A percentile compares a stretch with the other conserved stretches of the same genome.
Conservation (phyloP, 2,113 vertebrate species). For the Piprites chloris region DNA sequence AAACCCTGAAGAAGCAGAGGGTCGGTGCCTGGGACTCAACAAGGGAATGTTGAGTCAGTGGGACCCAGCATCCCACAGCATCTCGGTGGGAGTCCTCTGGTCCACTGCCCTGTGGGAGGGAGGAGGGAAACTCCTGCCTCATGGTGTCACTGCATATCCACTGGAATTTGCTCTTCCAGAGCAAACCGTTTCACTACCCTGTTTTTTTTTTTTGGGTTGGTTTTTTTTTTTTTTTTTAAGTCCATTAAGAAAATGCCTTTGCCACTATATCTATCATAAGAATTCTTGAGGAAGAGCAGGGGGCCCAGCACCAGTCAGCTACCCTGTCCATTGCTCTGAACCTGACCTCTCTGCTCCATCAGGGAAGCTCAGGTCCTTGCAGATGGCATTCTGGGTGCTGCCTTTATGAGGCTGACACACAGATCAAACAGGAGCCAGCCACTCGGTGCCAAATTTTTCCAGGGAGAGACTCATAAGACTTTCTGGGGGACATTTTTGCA, state of each 20-base stretch:
- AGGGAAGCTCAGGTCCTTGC: slow-evolving; percentile 2
- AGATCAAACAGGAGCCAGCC: slow-evolving; percentile 40
- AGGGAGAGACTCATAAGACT: slow-evolving; percentile 2
- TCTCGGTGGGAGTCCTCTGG: background rate
- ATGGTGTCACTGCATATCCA: background rate
- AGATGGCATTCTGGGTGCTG: slow-evolving; percentile 13
- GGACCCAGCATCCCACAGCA: background rate
- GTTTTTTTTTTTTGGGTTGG: background rate
- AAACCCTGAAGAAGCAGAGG: background rate
- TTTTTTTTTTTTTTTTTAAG: background rate
- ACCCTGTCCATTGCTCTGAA: background rate
- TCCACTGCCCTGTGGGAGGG: background rate
- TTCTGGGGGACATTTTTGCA: slow-evolving; percentile 38
- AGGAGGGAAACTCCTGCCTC: background rate
- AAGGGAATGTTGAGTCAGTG: background rate
- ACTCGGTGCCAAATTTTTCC: slow-evolving; percentile 71
- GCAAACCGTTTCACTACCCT: background rate
- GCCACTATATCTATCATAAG: background rate
- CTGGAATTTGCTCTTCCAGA: background rate
- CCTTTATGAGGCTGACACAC: background rate
- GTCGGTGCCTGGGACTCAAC: background rate
- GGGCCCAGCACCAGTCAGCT: background rate
- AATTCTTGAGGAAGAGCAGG: slow-evolving; percentile 12
- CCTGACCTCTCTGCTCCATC: background rate
- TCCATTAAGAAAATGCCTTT: background rate